Evolutionary conservation across 2,113 vertebrate genomes (phyloP).

Genomic region (Percina caprodes): DNA sequence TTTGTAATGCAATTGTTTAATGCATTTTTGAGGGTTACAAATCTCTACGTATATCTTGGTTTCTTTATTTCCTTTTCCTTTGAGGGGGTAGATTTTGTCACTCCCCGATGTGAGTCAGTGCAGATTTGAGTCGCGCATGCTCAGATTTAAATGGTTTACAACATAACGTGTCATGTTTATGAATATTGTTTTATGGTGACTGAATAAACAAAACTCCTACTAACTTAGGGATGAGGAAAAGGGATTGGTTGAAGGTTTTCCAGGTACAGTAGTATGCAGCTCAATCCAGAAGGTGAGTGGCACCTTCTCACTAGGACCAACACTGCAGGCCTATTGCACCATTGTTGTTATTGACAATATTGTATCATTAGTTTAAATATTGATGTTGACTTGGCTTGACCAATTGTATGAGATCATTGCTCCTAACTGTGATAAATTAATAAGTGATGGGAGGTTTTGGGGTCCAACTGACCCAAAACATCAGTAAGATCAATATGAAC

Average conservation of each 20-base stretch:
- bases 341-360: background rate
- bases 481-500: background rate
- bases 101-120: no score
- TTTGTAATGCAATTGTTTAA: no score
- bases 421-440: background rate
- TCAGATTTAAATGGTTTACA: no score
- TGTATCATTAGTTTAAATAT: background rate
- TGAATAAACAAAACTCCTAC: no score
- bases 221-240: background rate
- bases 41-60: no score
- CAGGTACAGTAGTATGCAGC: background rate
- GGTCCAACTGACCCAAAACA: background rate
- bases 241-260: background rate
- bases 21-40: no score
- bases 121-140: no score
- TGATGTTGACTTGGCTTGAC: background rate
- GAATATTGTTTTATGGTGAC: no score
- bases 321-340: background rate
- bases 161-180: no score
- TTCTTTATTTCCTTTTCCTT: no score
- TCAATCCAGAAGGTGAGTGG: background rate
- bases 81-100: no score
- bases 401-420: background rate
- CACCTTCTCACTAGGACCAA: background rate
- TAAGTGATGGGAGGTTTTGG: background rate